phyloP scores from a whole-genome alignment of 2,888 invertebrate species.

The Matsumyia berberina region DNA sequence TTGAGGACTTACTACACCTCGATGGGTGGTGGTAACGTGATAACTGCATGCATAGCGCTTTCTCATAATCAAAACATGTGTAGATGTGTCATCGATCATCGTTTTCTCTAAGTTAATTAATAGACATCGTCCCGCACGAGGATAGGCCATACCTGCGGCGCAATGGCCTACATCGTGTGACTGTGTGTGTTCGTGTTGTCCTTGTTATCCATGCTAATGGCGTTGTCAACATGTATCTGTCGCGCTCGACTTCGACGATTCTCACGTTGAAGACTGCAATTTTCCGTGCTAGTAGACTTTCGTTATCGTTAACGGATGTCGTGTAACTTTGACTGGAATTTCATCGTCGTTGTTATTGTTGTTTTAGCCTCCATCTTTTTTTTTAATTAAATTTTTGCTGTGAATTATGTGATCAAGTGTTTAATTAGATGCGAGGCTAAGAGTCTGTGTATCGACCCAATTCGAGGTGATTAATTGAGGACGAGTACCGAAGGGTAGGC shows the following conservation, averaged over 20 bases:
- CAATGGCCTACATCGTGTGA: neutral
- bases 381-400: slow-evolving; percentile 53
- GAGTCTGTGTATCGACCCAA: slow-evolving; percentile 48
- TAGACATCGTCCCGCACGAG: slow-evolving; percentile 25
- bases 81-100: slow-evolving; percentile 60
- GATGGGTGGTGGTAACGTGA: slow-evolving; percentile 13
- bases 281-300: slow-evolving; percentile 40
- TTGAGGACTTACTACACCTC: neutral
- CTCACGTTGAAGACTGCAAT: slow-evolving; percentile 36
- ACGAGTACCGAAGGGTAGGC: slow-evolving; percentile 1
- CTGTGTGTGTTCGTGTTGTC: neutral
- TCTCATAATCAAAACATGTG: slow-evolving; percentile 53
- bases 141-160: slow-evolving; percentile 7
- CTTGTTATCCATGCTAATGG: neutral
- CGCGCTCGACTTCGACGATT: too few species aligned
- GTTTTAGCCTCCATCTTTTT: neutral
- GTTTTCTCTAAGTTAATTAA: slow-evolving; percentile 65
- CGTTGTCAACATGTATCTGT: slow-evolving; percentile 15
- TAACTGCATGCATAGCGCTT: slow-evolving; percentile 34
- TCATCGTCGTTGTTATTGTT: neutral
- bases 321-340: too few species aligned
- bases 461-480: slow-evolving; percentile 42
- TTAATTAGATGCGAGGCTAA: slow-evolving; percentile 48
- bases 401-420: slow-evolving; percentile 51
- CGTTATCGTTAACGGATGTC: slow-evolving; percentile 23